Evolutionary conservation across 2,797 vertebrate species (phyloP), one percentile per base, ranked within the genome.

Genomic region (Danio albolineatus): DNA sequence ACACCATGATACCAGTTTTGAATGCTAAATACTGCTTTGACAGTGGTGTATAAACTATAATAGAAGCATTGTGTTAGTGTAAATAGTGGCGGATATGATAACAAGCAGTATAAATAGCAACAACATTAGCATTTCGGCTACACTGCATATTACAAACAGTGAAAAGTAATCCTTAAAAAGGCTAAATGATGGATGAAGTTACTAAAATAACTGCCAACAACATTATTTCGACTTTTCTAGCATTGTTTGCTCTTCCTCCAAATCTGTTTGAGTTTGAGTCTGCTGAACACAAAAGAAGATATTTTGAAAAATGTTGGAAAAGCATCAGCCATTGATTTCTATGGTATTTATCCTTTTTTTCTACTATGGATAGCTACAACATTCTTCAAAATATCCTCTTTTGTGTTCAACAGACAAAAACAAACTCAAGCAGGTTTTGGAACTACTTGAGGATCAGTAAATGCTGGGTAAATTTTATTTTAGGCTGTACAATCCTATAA

Each of bases 201-300:
- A 8, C 6, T 39, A 53, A 70, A 53, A 17, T 39, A 39, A 70
- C 53, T 70, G 36, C 66, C 48, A 10, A 39, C 48, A 69, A 51
- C 14, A 6, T 69, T 38, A 51, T 51, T 53, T 39, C 48, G 28
- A 51, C 48, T 67, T 43, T 28, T 28, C 28, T 28, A 28, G 3
- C 28, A 28, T 28, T 28, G 28, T 3, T 28, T 28, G 28, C 28
- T 28, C 28, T 28, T 28, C 28, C 28, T 28, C 28, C 28, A 28
- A 28, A 28, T 28, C 28, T 28, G n/a, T n/a, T n/a, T n/a, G n/a
- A 28, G 1, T 28, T 28, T 28, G 1, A 3, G 3, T 28, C 28
- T 28, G 28, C 28, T 28, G 3, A 28, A 28, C 28, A 28, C 28
- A 28, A 28, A 28, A 28, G 28, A 28, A 28, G 28, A 28, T 28